Conservation (phyloP, 2,797 vertebrate species). For the Potorous gilbertii region DNA sequence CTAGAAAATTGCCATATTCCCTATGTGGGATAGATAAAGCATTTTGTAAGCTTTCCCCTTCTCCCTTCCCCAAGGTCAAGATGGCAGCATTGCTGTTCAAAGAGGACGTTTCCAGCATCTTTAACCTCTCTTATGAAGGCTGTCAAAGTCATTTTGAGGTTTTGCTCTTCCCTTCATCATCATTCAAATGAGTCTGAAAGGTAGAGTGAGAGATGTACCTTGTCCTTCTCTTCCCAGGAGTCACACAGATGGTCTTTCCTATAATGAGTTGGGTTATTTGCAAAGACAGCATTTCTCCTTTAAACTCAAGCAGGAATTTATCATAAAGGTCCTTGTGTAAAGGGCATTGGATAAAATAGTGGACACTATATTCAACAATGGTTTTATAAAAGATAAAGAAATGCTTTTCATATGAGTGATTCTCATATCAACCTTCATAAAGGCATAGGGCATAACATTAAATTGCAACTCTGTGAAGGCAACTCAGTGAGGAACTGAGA, state of each 20-base stretch:
- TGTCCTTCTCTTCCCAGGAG: not conserved
- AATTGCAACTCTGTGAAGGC: constrained; percentile 24
- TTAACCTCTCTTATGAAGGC: not conserved
- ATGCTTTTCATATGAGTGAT: not conserved
- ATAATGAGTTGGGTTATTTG: not conserved
- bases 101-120: not conserved
- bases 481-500: constrained; percentile 12
- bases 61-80: not conserved
- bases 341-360: not conserved
- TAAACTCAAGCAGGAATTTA: not conserved
- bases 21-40: not conserved
- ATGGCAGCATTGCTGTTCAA: not conserved
- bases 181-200: not conserved
- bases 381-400: not conserved
- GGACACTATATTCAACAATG: not conserved
- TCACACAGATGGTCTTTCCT: not conserved
- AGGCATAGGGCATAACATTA: not conserved
- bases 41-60: not conserved
- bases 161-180: not conserved
- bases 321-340: not conserved
- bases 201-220: not conserved
- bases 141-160: not conserved
- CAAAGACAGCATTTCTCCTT: not conserved
- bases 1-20: not conserved
- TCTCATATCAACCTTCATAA: not conserved